Evolutionary conservation across 2,797 vertebrate species (phyloP), one percentile per base, ranked within the genome.

Genomic region (Lepilemur septentrionalis): DNA sequence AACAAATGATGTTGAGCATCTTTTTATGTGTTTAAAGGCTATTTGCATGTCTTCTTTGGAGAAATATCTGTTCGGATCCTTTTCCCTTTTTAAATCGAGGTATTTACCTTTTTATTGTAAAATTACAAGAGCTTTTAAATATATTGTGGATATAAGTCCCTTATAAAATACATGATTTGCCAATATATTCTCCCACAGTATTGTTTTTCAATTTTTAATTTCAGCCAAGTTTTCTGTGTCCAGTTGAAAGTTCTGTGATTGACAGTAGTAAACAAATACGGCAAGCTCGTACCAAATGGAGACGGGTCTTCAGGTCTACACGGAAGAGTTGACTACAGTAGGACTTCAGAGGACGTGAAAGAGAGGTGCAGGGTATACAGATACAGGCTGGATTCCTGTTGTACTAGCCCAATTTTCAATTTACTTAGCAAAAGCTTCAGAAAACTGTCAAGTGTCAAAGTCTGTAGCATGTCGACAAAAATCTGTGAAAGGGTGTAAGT

Each of bases 381-480:
- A 97, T 83, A 46, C 32, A 46, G 83, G 82, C 82, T 97, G 83
- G 87, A 94, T 93, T 97, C 95, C 96, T 93, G 97, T 98, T 98
- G 94, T 94, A 96, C 96, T 91, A 92, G 67, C 57, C 94, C 95
- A 94, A 97, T 97, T 98, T 98, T 98, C 93, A 97, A 97, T 97
- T 98, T 98, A 96, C 91, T 97, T 97, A 97, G 91, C 94, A 95
- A 97, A 96, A 92, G 69, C 95, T 89, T 96, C 95, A 96, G 96
- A 97, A 97, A 97, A 98, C 91, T 97, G 93, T 96, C 97, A 97
- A 97, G 97, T 98, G 98, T 98, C 97, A 98, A 98, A 98, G 96
- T 96, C 97, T 97, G 97, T 96, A 98, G 69, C 93, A 92, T 96
- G 96, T 97, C 95, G 95, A 95, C 97, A 97, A 85, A 98, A 97